phyloP scores from a whole-genome alignment of 2,888 invertebrate species.

The Endotricha flammealis region DNA sequence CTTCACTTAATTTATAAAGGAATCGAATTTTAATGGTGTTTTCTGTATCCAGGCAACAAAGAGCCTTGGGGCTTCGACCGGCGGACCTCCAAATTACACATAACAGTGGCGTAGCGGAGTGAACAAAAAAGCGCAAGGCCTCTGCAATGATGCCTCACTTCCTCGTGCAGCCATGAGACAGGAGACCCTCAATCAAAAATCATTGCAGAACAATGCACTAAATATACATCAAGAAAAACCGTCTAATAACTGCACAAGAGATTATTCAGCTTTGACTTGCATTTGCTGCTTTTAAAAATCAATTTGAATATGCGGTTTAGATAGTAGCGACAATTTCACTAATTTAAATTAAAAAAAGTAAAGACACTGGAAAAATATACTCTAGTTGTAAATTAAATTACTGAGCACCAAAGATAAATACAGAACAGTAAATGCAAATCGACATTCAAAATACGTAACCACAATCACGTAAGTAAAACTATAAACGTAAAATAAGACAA shows the following conservation, averaged over 20 bases:
- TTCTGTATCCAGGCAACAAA: constrained; percentile 26
- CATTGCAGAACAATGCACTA: neutral
- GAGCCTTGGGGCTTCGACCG: constrained; percentile 61
- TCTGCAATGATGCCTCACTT: constrained; percentile 39
- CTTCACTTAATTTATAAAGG: no score
- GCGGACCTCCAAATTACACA: constrained; percentile 78
- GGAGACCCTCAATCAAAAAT: constrained; percentile 7
- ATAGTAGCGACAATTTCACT: no score
- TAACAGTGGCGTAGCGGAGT: constrained; percentile 65
- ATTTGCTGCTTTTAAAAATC: neutral
- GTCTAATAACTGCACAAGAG: constrained; percentile 5
- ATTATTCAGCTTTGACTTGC: neutral
- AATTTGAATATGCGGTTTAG: no score
- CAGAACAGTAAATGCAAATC: constrained; percentile 1
- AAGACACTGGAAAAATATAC: no score
- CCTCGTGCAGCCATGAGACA: constrained; percentile 47
- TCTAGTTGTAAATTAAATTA: no score
- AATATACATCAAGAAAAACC: neutral
- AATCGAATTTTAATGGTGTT: constrained; percentile 8
- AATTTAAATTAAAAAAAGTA: no score
- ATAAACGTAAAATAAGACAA: no score
- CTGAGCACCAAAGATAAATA: no score
- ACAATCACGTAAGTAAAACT: neutral
- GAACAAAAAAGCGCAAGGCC: constrained; percentile 58
- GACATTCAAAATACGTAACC: constrained; percentile 6